A percentile compares a stretch with the other conserved stretches of the same genome.
These are phyloP conservation scores for Cossypha polioptera DNA, from an alignment of 2,797 vertebrate species.

Conservation along the genomic window DNA sequence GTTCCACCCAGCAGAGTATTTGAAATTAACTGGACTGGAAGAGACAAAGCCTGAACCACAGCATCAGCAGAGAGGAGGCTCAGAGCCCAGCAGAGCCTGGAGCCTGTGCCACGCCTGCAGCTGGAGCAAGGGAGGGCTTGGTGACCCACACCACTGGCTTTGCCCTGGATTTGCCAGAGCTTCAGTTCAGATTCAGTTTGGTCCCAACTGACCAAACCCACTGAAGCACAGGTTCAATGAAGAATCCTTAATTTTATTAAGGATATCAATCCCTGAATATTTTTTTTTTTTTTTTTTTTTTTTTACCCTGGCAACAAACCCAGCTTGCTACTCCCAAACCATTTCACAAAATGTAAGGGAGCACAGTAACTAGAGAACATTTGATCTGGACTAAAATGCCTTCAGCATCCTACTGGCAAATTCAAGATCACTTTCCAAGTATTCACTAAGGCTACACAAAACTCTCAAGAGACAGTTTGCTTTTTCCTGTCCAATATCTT, in stretches of 20 bases:
- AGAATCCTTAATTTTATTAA: no score
- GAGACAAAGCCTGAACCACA: not conserved
- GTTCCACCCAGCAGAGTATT: not conserved
- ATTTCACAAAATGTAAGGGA: not conserved
- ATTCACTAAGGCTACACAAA: not conserved
- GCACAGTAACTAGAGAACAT: rapidly evolving
- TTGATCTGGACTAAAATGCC: not conserved
- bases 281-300: not conserved
- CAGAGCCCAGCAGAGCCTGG: not conserved
- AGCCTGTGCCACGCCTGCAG: not conserved
- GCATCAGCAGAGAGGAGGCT: not conserved
- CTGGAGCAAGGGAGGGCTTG: not conserved
- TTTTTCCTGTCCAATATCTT: not conserved
- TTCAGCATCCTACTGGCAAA: not conserved
- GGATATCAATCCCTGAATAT: not conserved
- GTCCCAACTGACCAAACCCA: rapidly evolving
- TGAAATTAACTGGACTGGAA: not conserved
- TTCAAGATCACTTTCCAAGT: not conserved
- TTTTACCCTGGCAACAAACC: not conserved
- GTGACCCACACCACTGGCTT: rapidly evolving
- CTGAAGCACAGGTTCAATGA: not conserved
- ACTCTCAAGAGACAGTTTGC: not conserved
- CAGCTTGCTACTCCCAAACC: not conserved
- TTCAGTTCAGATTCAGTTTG: not conserved
- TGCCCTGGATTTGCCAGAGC: rapidly evolving